A percentile compares a stretch with the other conserved stretches of the same genome.
Evolutionary conservation across 2,888 invertebrate species (phyloP).

Genomic region (Pachycephus smyrnensis): DNA sequence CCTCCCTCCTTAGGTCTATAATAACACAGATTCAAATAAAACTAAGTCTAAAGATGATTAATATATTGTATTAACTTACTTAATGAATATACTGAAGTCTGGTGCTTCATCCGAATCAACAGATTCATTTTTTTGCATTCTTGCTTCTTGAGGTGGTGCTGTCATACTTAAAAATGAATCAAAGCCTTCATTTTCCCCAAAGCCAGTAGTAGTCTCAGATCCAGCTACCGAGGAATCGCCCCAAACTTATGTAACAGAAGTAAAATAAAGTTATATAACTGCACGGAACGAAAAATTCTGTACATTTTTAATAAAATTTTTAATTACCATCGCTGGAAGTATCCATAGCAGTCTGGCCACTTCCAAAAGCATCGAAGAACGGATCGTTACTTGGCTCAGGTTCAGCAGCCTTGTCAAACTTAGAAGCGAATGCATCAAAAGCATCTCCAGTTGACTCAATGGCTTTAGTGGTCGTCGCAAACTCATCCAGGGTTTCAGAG

Average conservation of each 20-base stretch:
- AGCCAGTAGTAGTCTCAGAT: constrained; percentile 67
- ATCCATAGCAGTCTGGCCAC: constrained; percentile 63
- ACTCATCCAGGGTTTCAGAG: constrained; percentile 45
- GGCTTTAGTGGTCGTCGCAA: constrained; percentile 43
- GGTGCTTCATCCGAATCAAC: constrained; percentile 84
- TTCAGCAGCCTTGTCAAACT: constrained; percentile 81
- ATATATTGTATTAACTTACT: constrained; percentile 66
- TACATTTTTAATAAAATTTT: background rate
- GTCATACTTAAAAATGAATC: constrained; percentile 86
- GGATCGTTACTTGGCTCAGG: constrained; percentile 67
- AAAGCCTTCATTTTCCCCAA: constrained; percentile 77
- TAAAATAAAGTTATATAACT: background rate
- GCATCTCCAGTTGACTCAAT: constrained; percentile 69
- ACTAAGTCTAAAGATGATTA: background rate
- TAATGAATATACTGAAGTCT: constrained; percentile 85
- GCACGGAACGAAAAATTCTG: background rate
- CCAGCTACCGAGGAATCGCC: constrained; percentile 59
- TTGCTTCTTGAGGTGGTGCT: constrained; percentile 79
- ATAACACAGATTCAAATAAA: background rate
- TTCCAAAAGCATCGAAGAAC: constrained; percentile 70
- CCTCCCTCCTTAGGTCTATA: constrained; percentile 69
- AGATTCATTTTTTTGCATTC: constrained; percentile 74
- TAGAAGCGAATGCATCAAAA: constrained; percentile 91
- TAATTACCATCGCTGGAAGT: constrained; percentile 62
- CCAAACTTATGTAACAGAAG: constrained; percentile 60